Evolutionary conservation across 1,140 invertebrate genomes (phyloP), one percentile per base, ranked within the genome.

Genomic region (Drosophila lacertosa): DNA sequence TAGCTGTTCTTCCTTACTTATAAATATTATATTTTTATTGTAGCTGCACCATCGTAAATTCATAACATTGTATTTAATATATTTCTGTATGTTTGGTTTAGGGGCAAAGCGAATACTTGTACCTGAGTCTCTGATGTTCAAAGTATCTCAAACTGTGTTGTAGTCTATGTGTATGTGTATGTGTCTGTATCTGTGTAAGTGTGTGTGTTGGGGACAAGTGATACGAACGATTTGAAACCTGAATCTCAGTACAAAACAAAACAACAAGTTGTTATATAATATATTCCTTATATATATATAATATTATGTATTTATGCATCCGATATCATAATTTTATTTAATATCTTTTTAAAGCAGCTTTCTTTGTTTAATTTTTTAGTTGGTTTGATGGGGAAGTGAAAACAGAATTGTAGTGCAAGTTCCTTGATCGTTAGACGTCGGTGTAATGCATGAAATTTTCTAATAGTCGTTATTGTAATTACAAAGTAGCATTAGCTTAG

Each of bases 211-310:
- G 29, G 47, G 20, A 24, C 35, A 50, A 50, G 79, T 83, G 80
- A 83, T 75, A 75, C 58, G 62, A 63, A 72, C 15, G 50, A 69
- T 51, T 55, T 57, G 33, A 66, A 71, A 72, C 73, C 73, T 79
- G 81, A 86, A 88, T 62, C 77, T 86, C 81, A 86, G 81, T 86
- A 86, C 81, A 86, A 83, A 84, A 86, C 82, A 86, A 83, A 84
- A 33, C 58, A 57, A 54, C 13, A 57, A 66, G 24, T 47, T 57
- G 5, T 47, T 39, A 48, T 22, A 50, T 29, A 11, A 42, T 32
- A 53, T 35, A 58, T 45, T 51, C 45, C 16, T 9, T 22, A 37
- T 53, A 47, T 26, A 44, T 47, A n/a, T 1, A n/a, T 0, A 2
- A 24, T 2, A 45, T 45, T 2, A 24, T 47, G 29, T 57, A 22